Base-by-base conservation (phyloP, 2,797 vertebrate species). In the Sternotherus odoratus region DNA sequence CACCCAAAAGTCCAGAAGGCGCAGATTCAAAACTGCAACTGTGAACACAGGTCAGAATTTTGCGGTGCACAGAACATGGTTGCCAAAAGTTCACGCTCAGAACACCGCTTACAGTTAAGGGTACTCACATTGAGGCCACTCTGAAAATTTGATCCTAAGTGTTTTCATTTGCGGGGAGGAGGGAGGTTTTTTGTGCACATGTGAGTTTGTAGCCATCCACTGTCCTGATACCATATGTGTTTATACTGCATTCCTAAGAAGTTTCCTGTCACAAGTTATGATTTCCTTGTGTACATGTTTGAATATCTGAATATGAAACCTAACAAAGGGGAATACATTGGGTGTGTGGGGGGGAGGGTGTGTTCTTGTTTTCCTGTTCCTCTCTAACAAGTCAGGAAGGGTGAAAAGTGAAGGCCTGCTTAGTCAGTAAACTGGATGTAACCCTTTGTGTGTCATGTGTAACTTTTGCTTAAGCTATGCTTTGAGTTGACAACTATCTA, bases 201-300 rank as follows among this genome's bases (percentile, higher is more conserved):
- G 80, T 92, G 88, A 93, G 88, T 87, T 86, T 77, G 79, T 89
- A 86, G 69, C 79, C 72, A 74, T 60, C 1, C 87, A 87, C 57
- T 86, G 79, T 26, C 60, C 79, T 95, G 86, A 88, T 57, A 48
- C 80, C 90, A 81, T 87, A 72, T 82, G 69, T 94, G 92, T 90
- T 97, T 91, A 46, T 83, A 46, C 30, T 12, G 39, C 93, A 87
- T 97, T 96, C 94, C 90, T 88, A 3, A 88, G 82, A 80, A 0
- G 1, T 3, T 93, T 97, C 93, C 77, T 51, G 88, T 85, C 94
- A 80, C 91, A 85, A 82, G 54, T 69, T 63, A 51, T 83, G 74
- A 86, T 83, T 94, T 69, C 56, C 87, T 88, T 50, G 82, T 92
- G 46, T 85, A 75, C 93, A 94, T 95, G 8, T 95, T 94, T 94